phyloP scores from a whole-genome alignment of 2,888 invertebrate genomes.

The Heliconius sara region DNA sequence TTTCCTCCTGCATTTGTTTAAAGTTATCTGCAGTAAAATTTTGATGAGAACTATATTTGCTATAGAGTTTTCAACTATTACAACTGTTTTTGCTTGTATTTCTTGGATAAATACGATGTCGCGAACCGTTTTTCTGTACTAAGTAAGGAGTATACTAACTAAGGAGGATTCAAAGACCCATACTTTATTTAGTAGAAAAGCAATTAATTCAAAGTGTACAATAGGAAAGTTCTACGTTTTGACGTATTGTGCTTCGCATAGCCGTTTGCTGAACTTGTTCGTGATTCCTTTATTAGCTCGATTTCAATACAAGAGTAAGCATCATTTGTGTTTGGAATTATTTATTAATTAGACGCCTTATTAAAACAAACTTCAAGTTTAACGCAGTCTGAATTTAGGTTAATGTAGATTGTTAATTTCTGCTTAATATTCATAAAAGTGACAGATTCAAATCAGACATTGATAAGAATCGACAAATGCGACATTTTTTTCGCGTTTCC shows the following conservation, averaged over 20 bases:
- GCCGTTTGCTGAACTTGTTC: conserved; percentile 72
- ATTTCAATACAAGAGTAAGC: conserved; percentile 66
- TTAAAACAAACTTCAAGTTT: not conserved
- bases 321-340: conserved; percentile 57
- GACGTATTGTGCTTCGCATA: conserved; percentile 77
- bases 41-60: conserved; percentile 33
- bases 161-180: conserved; percentile 40
- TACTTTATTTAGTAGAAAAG: conserved; percentile 55
- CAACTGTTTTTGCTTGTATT: conserved; percentile 35
- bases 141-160: not conserved
- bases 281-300: conserved; percentile 77
- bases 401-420: too few species aligned
- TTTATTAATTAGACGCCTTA: conserved; percentile 46
- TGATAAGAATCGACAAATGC: not conserved
- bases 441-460: not conserved
- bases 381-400: not conserved
- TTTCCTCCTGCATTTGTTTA: conserved; percentile 30
- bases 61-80: conserved; percentile 32
- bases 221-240: conserved; percentile 78
- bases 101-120: conserved; percentile 42
- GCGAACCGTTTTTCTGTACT: conserved; percentile 33
- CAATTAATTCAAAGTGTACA: conserved; percentile 80
- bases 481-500: not conserved
- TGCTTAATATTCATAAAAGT: too few species aligned
- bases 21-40: conserved; percentile 32